These are phyloP conservation scores for Sitodiplosis mosellana DNA, from an alignment of 1,140 invertebrate genomes.

Conservation along the genomic window DNA sequence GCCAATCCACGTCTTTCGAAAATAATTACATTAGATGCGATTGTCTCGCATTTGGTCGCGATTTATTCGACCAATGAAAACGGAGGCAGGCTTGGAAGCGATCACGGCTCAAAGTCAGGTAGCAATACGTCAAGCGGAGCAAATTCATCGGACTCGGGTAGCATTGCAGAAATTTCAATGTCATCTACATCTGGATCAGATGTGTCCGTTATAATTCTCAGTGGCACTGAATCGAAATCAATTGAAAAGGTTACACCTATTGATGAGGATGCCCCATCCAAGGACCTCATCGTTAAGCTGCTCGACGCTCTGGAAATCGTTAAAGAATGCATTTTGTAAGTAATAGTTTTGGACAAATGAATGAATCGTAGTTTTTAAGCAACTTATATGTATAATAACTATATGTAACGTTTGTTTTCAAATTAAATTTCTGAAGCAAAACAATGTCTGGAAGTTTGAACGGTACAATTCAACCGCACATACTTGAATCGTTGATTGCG, in stretches of 20 bases:
- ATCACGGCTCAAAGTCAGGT: no score
- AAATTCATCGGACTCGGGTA: no score
- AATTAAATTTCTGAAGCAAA: neutral
- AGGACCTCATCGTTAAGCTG: constrained; percentile 14
- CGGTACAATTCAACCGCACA: constrained; percentile 13
- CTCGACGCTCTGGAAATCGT: constrained; percentile 15
- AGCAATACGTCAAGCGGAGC: no score
- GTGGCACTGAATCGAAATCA: no score
- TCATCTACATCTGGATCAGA: no score
- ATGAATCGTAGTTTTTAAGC: no score
- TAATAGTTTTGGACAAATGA: neutral
- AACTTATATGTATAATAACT: neutral
- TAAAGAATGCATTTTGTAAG: constrained; percentile 11
- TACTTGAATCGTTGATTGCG: constrained; percentile 17
- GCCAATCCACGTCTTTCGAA: constrained; percentile 18
- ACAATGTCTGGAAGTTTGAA: constrained; percentile 18
- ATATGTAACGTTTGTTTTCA: neutral
- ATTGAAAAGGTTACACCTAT: no score
- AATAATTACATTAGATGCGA: constrained; percentile 17
- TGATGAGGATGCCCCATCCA: constrained; percentile 1
- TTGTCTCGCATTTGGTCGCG: constrained; percentile 21
- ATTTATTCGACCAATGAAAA: constrained; percentile 19
- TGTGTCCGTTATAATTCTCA: no score
- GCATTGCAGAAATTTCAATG: no score
- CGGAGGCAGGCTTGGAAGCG: constrained; percentile 4